These are phyloP conservation scores for Lasiurus cinereus DNA, from an alignment of 2,113 vertebrate species.

Conservation along the genomic window DNA sequence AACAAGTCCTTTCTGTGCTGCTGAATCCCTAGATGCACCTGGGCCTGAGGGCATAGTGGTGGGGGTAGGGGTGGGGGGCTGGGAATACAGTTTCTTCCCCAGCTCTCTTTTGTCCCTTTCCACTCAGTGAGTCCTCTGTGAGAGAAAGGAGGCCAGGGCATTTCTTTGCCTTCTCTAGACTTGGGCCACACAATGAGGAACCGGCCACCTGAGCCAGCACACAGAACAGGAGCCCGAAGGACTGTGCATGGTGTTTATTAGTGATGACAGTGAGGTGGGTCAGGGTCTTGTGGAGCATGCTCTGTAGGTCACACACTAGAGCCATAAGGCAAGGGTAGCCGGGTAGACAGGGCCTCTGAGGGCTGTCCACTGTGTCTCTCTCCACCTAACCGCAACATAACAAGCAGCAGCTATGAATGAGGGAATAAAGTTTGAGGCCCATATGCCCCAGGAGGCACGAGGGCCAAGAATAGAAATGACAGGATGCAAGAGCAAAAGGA, in stretches of 20 bases:
- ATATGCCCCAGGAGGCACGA: conserved; percentile 23
- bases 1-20: background rate
- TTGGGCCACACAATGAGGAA: background rate
- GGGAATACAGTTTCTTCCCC: background rate
- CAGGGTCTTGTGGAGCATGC: conserved; percentile 76
- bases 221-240: conserved; percentile 49
- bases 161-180: background rate
- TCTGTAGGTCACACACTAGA: conserved; percentile 77
- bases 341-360: conserved; percentile 30
- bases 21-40: background rate
- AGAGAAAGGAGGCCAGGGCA: background rate
- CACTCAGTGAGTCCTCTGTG: background rate
- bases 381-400: conserved; percentile 70
- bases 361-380: conserved; percentile 26
- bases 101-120: background rate
- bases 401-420: conserved; percentile 68
- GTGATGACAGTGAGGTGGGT: conserved; percentile 70
- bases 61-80: too few relatives aligned
- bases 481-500: conserved; percentile 63
- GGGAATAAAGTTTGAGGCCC: conserved; percentile 46
- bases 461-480: conserved; percentile 63
- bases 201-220: background rate
- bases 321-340: conserved; percentile 61
- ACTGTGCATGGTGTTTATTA: conserved; percentile 79
- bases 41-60: too few relatives aligned